These are phyloP conservation scores for Rotaria macrura DNA, from an alignment of 2,888 invertebrate genomes.

Conservation along the genomic window DNA sequence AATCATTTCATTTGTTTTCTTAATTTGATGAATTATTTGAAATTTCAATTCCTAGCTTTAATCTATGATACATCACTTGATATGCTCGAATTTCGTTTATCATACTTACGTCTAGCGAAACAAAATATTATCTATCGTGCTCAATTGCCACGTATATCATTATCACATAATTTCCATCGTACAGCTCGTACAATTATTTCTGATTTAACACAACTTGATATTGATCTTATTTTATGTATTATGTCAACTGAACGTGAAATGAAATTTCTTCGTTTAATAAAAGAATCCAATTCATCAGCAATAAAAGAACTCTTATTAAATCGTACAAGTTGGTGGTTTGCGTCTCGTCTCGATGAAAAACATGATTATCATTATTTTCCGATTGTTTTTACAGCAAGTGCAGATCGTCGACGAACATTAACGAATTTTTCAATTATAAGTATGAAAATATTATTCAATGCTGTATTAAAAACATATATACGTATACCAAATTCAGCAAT, in stretches of 20 bases:
- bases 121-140: background rate
- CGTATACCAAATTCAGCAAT: background rate
- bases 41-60: background rate
- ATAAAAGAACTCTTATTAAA: background rate
- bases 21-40: background rate
- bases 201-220: background rate
- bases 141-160: background rate
- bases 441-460: background rate
- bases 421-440: background rate
- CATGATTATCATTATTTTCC: background rate
- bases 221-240: background rate
- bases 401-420: slow-evolving; percentile 1
- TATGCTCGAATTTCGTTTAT: background rate
- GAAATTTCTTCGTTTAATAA: background rate
- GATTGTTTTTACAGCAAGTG: background rate
- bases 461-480: background rate
- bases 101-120: background rate
- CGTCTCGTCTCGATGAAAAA: background rate
- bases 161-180: background rate
- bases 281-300: background rate
- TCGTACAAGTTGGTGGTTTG: slow-evolving; percentile 14
- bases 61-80: background rate
- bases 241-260: slow-evolving; percentile 13
- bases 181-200: background rate
- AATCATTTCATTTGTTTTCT: background rate